phyloP scores from a whole-genome alignment of 1,140 invertebrate genomes.

The Ylistrum balloti region DNA sequence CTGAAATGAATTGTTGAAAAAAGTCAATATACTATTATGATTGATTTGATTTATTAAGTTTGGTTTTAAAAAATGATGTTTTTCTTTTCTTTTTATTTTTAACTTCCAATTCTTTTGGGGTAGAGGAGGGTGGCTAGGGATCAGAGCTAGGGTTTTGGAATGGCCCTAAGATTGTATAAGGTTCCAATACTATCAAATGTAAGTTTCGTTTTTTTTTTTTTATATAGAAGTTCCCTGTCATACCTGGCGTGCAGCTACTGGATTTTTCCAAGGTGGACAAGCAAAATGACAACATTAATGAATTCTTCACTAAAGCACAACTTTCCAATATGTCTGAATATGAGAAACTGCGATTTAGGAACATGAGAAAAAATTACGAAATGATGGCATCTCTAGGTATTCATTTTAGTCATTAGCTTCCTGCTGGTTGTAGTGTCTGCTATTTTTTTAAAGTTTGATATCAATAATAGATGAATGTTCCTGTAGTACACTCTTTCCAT shows the following conservation, averaged over 20 bases:
- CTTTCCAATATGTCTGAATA: conserved; percentile 61
- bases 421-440: too few species aligned
- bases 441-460: too few species aligned
- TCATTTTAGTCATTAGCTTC: background rate
- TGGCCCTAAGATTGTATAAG: background rate
- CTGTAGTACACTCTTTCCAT: too few species aligned
- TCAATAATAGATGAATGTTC: too few species aligned
- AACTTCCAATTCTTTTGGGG: too few species aligned
- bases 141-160: too few species aligned
- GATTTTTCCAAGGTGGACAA: background rate
- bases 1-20: too few species aligned
- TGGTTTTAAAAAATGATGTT: too few species aligned
- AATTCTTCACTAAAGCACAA: conserved; percentile 62
- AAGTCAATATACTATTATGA: too few species aligned
- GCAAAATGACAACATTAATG: conserved; percentile 52
- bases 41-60: too few species aligned
- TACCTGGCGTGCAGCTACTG: background rate
- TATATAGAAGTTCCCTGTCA: background rate
- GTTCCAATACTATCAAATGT: background rate
- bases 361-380: conserved; percentile 68
- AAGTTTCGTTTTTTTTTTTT: background rate
- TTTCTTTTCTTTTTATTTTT: too few species aligned
- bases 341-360: conserved; percentile 62
- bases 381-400: conserved; percentile 62
- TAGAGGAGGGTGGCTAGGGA: too few species aligned